Evolutionary conservation across 2,797 vertebrate species (phyloP), one percentile per base, ranked within the genome.

Genomic region (Cryptoblepharus egeriae): DNA sequence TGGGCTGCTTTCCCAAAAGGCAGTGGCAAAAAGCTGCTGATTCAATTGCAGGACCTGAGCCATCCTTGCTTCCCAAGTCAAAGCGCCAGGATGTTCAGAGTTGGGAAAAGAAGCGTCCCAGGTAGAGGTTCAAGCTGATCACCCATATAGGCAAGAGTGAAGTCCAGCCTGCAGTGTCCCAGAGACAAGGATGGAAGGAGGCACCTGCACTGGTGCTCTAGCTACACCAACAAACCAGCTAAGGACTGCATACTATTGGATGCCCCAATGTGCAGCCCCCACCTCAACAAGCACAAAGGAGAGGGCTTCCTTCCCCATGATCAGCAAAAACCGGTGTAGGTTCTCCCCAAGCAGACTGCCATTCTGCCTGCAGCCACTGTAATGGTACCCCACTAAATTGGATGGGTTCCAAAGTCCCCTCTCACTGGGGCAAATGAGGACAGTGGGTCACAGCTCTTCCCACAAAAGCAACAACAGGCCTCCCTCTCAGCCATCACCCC

Each of bases 181-280:
- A 57, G 24, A 26, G 30, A 42, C 80, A 2, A 52, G 60, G 30
- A 75, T 52, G 45, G 72, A 0, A 85, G 88, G 77, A 0, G 11
- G 35, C 0, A 74, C 71, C 79, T 32, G 61, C 37, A 65, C 5
- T 79, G 45, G 26, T 24, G 24, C 58, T 73, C 42, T 39, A 49
- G 71, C 18, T 8, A 3, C 18, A 15, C 61, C 61, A 64, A n/a
- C 30, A n/a, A 2, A 8, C 11, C 26, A 0, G 0, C 65, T 77
- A 75, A 58, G 57, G 42, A 60, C 42, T 18, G 20, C 39, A 9
- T 49, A 28, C 61, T 26, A 2, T 4, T 12, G 30, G 32, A 58
- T 22, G 26, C 55, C 18, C 42, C 32, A 28, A n/a, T 45, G 45
- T 22, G 30, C 73, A 75, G 42, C 26, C 3, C 15, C 11, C 39